Conservation (phyloP, 2,797 vertebrate species). For the Liasis olivaceus region DNA sequence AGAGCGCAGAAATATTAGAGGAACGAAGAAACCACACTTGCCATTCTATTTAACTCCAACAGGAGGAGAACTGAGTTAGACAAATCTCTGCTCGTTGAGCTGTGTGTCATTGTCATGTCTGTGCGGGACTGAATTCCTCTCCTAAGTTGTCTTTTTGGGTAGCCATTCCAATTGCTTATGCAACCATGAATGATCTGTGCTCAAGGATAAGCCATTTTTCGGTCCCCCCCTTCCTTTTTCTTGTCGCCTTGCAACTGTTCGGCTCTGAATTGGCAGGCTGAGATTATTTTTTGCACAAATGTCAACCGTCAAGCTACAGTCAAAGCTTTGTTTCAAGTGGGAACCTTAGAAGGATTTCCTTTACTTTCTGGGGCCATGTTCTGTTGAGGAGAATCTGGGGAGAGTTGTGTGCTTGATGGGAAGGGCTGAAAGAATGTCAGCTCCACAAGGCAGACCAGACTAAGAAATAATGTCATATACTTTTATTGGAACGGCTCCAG, state of each 20-base stretch:
- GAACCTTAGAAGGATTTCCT: no score
- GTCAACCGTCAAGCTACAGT: not conserved
- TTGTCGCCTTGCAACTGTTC: not conserved
- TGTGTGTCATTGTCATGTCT: not conserved
- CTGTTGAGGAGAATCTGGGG: no score
- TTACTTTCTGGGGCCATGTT: no score
- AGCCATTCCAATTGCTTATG: not conserved
- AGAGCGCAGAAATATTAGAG: not conserved
- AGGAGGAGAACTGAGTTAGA: not conserved
- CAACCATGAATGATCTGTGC: not conserved
- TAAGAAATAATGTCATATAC: no score
- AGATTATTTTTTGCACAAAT: not conserved
- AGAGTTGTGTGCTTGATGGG: no score
- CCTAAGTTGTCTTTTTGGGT: not conserved
- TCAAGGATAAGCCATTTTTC: no score
- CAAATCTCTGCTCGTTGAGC: not conserved
- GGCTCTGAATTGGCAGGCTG: not conserved
- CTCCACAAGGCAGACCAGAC: no score
- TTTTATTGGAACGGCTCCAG: no score
- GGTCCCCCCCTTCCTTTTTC: no score
- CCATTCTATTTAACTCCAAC: not conserved
- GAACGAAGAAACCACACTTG: not conserved
- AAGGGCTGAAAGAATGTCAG: no score
- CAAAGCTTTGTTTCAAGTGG: no score
- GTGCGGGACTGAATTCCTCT: not conserved